Evolutionary conservation across 2,888 invertebrate species (phyloP).

Genomic region (Piscicola geometra): DNA sequence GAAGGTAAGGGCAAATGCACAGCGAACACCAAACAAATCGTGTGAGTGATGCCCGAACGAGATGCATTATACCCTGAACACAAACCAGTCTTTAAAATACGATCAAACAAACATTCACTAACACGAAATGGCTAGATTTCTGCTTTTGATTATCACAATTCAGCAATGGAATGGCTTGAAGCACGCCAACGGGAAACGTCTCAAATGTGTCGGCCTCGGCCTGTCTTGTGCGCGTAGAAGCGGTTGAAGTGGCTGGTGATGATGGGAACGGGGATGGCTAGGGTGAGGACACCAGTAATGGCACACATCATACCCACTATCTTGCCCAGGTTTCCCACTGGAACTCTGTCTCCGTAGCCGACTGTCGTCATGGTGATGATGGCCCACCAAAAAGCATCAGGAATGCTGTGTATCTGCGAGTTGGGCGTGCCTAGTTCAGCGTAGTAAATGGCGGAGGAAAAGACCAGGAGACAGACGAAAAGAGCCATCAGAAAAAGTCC

Average conservation of each 20-base stretch:
- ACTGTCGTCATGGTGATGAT: slow-evolving; percentile 56
- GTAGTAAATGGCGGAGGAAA: slow-evolving; percentile 59
- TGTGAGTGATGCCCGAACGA: no score
- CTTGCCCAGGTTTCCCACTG: slow-evolving; percentile 52
- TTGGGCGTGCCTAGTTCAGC: slow-evolving; percentile 55
- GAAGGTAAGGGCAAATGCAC: no score
- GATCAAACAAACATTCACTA: no score
- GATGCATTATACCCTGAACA: no score
- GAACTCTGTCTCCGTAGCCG: slow-evolving; percentile 55
- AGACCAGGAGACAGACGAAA: slow-evolving; percentile 56
- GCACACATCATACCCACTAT: slow-evolving; percentile 54
- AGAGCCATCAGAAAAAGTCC: slow-evolving; percentile 58
- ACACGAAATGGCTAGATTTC: no score
- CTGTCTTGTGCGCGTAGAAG: slow-evolving; percentile 41
- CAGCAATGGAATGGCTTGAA: no score
- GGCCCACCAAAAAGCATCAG: slow-evolving; percentile 57
- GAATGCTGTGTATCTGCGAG: slow-evolving; percentile 55
- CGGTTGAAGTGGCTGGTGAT: slow-evolving; percentile 57
- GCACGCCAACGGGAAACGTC: no score
- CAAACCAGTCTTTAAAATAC: no score
- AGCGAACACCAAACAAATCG: no score
- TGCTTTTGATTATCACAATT: no score
- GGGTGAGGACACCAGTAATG: slow-evolving; percentile 57
- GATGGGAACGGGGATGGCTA: slow-evolving; percentile 58
- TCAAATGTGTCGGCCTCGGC: slow-evolving; percentile 41